Conservation (phyloP, 2,113 vertebrate genomes). For the Ailuropoda melanoleuca region DNA sequence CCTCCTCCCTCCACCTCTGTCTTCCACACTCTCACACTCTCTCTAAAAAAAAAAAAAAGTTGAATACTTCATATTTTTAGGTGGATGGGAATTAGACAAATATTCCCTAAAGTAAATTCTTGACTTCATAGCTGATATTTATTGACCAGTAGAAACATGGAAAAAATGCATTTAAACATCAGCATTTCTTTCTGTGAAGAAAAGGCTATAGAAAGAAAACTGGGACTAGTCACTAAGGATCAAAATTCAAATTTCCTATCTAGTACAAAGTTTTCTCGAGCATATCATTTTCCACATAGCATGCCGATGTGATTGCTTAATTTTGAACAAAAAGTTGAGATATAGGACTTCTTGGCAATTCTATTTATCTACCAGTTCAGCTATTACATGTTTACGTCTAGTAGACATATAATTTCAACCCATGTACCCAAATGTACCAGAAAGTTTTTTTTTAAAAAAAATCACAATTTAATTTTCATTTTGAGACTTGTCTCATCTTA, state of each 20-base stretch:
- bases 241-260: neutral
- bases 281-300: neutral
- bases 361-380: neutral
- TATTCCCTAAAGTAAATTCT: neutral
- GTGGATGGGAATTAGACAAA: neutral
- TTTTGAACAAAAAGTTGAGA: neutral
- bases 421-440: neutral
- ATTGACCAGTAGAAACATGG: neutral
- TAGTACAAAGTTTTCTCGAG: neutral
- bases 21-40: neutral
- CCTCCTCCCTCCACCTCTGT: neutral
- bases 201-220: neutral
- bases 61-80: neutral
- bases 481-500: neutral
- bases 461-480: neutral
- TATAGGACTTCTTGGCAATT: neutral
- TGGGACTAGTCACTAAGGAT: neutral
- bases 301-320: neutral
- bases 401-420: neutral
- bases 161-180: neutral
- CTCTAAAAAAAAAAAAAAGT: neutral
- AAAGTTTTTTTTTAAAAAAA: neutral
- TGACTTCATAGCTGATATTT: neutral
- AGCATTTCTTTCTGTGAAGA: neutral
- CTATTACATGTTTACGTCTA: neutral